phyloP scores from a whole-genome alignment of 2,113 vertebrate species.

The Theristicus caerulescens region DNA sequence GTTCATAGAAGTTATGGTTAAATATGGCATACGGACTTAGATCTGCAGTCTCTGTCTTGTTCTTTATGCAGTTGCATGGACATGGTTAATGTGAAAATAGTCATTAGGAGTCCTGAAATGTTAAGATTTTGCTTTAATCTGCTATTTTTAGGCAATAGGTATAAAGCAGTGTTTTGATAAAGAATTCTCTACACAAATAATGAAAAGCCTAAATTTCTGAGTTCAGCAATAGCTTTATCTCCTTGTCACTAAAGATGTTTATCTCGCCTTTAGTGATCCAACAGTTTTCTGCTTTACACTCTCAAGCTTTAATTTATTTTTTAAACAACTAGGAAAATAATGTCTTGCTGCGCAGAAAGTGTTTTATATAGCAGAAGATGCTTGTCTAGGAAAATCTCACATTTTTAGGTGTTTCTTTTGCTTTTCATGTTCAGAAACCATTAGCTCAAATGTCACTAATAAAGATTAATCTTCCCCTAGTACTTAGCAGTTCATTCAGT shows the following conservation, averaged over 20 bases:
- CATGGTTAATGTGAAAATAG: neutral
- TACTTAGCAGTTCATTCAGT: neutral
- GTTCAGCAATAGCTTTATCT: neutral
- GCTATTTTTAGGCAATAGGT: neutral
- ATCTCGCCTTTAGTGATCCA: neutral
- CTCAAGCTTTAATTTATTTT: neutral
- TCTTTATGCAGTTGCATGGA: neutral
- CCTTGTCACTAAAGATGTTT: neutral
- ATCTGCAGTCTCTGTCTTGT: neutral
- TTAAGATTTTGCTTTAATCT: neutral
- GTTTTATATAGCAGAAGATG: neutral
- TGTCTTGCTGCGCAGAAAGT: neutral
- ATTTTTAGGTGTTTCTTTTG: neutral
- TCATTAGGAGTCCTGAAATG: neutral
- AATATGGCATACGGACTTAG: neutral
- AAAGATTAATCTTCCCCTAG: conserved; percentile 13
- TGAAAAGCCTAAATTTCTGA: neutral
- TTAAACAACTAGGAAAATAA: neutral
- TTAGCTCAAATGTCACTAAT: neutral
- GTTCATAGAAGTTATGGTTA: neutral
- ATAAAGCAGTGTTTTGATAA: neutral
- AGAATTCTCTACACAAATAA: neutral
- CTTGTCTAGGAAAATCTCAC: neutral
- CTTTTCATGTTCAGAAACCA: neutral
- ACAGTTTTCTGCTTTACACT: neutral